Base-by-base conservation (phyloP, 2,888 invertebrate genomes). In the Leistus spinibarbis region DNA sequence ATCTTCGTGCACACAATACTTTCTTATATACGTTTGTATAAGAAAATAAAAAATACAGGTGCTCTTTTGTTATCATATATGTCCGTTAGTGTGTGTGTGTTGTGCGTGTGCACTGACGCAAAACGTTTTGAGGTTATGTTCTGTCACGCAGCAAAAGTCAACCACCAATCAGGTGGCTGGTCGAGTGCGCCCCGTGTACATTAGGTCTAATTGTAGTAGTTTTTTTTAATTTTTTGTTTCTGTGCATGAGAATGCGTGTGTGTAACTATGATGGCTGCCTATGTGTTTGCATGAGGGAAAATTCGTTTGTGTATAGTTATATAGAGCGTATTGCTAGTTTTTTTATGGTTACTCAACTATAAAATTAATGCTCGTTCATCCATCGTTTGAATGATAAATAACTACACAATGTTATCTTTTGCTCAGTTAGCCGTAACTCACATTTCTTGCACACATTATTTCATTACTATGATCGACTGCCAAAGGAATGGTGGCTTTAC, bases 151-250 rank as follows among this genome's bases (percentile, higher is more conserved):
- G 53, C 40, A 40, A 53, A 20, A 20, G 27, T 17, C 63, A 54
- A 13, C 63, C 13, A 63, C 70, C 70, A 70, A 70, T 70, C 70
- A 70, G 70, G 63, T 70, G 62, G 40, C 63, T 54, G 17, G 63
- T 63, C 63, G 63, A 63, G 62, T 57, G 63, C 60, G 23, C 62
- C 23, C 54, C 23, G 62, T 54, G 63, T 63, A 70, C 70, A 70
- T 70, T 70, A 70, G 70, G 54, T 62, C 53, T 70, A 70, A 70
- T 70, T 70, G 63, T 70, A 63, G 70, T 70, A 62, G 53, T 69
- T 69, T 27, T 69, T 60, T 69, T 40, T 40, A 10, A 10, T 40
- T 40, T 40, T 40, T 40, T 10, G 40, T 40, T 40, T 40, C 40
- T 40, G 13, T 40, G 40, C 40, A 40, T 40, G 40, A 40, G 40